phyloP scores from a whole-genome alignment of 2,113 vertebrate genomes.

The Thunnus maccoyii region DNA sequence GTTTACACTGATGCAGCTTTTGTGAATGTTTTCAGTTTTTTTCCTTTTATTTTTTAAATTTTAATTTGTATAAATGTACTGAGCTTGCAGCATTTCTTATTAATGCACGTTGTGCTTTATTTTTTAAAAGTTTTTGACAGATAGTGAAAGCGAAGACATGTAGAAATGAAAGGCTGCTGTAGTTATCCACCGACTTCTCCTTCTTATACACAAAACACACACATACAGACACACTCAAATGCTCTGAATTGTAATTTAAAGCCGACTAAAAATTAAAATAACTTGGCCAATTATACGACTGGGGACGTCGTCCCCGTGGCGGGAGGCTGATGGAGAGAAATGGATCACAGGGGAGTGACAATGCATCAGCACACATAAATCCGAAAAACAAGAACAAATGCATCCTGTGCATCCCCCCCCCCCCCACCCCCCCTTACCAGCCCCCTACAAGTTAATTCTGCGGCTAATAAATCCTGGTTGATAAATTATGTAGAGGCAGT shows the following conservation, averaged over 20 bases:
- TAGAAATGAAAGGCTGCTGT: background rate
- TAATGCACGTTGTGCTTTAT: background rate
- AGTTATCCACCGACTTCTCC: too few relatives aligned
- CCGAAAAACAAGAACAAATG: too few relatives aligned
- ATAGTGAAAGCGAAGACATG: background rate
- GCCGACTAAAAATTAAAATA: conserved; percentile 50
- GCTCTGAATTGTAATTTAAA: conserved; percentile 28
- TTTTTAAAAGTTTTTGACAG: background rate
- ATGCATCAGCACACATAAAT: conserved; percentile 48
- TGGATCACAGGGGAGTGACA: conserved; percentile 57
- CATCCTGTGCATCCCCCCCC: too few relatives aligned
- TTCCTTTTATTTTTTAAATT: too few relatives aligned
- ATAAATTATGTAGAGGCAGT: conserved; percentile 77
- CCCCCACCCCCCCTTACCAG: background rate
- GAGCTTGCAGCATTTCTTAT: background rate
- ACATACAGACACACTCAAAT: background rate
- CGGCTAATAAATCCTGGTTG: conserved; percentile 76
- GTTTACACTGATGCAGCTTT: too few relatives aligned
- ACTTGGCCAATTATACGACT: conserved; percentile 53
- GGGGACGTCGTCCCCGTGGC: conserved; percentile 32
- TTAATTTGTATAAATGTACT: background rate
- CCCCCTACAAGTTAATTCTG: conserved; percentile 66
- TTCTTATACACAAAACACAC: too few relatives aligned
- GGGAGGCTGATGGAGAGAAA: conserved; percentile 60
- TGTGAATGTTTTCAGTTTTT: too few relatives aligned